phyloP scores from a whole-genome alignment of 2,888 invertebrate genomes.

The Cantharis flavilabris region DNA sequence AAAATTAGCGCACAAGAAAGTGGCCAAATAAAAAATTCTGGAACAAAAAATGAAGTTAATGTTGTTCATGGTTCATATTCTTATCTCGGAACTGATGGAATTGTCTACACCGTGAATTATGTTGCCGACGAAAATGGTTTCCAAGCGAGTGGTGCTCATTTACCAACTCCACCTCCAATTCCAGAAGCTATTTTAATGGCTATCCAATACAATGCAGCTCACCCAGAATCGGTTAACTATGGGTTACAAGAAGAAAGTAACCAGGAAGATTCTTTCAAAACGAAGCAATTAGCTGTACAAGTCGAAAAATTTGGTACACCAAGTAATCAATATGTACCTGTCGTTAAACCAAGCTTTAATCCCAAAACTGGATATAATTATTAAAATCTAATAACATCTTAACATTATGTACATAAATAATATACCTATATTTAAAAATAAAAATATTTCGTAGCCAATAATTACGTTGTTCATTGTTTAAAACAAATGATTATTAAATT shows the following conservation, averaged over 20 bases:
- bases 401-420: not conserved
- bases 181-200: not conserved
- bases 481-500: no score
- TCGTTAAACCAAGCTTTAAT: not conserved
- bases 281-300: not conserved
- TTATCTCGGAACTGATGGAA: constrained; percentile 66
- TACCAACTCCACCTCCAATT: constrained; percentile 44
- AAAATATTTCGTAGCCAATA: not conserved
- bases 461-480: not conserved
- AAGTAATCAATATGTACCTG: not conserved
- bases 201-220: not conserved
- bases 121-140: constrained; percentile 67
- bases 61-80: constrained; percentile 65
- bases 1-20: constrained; percentile 66
- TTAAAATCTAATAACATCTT: not conserved
- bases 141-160: constrained; percentile 59
- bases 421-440: not conserved
- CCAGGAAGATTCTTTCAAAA: not conserved
- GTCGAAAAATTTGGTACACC: not conserved
- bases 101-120: constrained; percentile 65
- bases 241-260: not conserved
- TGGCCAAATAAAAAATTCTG: constrained; percentile 64
- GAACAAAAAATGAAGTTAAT: constrained; percentile 67
- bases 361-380: not conserved
- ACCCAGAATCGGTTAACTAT: not conserved